Evolutionary conservation across 2,797 vertebrate species (phyloP), one percentile per base, ranked within the genome.

Genomic region (Paguma larvata): DNA sequence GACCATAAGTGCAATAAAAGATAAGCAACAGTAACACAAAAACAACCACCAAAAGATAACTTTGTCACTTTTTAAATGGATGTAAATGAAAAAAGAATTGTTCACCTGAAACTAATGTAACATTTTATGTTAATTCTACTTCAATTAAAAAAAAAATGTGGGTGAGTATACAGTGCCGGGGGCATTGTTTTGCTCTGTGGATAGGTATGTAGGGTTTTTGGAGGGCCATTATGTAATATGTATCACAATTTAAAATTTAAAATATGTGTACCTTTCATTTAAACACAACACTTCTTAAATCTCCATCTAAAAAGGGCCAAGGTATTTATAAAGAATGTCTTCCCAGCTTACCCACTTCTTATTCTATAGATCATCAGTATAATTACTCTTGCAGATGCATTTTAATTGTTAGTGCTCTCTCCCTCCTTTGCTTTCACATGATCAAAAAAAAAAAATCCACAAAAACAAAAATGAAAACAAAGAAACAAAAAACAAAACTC

Each of bases 231-330:
- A 0, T 89, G 7, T 18, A 51, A 79, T 46, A 32, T 44, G 2
- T 90, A 65, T 68, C 63, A 75, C 21, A 80, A 27, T 75, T 85
- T 91, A 92, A 86, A 95, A 84, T 56, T 80, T 87, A 90, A 86
- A 94, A 78, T 63, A 5, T 21, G 3, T 3, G 72, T 13, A 75
- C 6, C 2, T 41, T 73, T 83, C 32, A 18, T 68, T 91, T 13
- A 91, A 91, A 11, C 21, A 23, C 56, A 80, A 21, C 53, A 18
- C n/a, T 38, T 77, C 68, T 56, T 16, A 65, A 86, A 63, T 30
- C 21, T 25, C 46, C 77, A 89, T 92, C 23, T 51, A 46, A 90
- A 86, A 90, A 19, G 19, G 12, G 0, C 25, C n/a, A 65, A 70
- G 4, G 12, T 59, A 34, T 78, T 15, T 67, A 19, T 56, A 83